Percentiles rank a stretch among this genome's conserved stretches.
These are phyloP conservation scores for Morpho deidamia DNA, from an alignment of 2,888 invertebrate species.

Conservation along the genomic window DNA sequence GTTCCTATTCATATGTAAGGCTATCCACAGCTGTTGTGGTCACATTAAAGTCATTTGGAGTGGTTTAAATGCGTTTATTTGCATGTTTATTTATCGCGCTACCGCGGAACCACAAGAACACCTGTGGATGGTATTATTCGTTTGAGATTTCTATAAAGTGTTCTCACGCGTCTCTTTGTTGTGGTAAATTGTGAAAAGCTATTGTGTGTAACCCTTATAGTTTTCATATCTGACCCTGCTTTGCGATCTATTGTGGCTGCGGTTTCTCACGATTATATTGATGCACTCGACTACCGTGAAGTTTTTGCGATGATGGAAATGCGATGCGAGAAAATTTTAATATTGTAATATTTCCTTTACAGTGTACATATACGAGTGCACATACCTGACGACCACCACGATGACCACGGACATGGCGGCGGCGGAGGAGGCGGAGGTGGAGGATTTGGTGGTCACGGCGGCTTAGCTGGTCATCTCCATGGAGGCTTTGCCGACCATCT, in stretches of 20 bases:
- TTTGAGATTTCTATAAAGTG: constrained; percentile 58
- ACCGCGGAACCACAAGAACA: constrained; percentile 51
- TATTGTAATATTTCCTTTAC: constrained; percentile 40
- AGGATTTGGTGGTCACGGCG: constrained; percentile 34
- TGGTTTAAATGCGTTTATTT: constrained; percentile 5
- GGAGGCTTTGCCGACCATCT: constrained; percentile 53
- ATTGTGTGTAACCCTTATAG: constrained; percentile 51
- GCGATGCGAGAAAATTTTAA: constrained; percentile 2
- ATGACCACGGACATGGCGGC: constrained; percentile 42
- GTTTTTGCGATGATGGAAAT: constrained; percentile 14
- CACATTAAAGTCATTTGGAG: constrained; percentile 13
- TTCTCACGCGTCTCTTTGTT: constrained; percentile 63
- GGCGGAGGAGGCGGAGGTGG: constrained; percentile 36
- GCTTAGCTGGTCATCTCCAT: constrained; percentile 43
- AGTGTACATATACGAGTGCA: constrained; percentile 79
- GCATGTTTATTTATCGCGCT: constrained; percentile 8
- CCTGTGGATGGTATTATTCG: constrained; percentile 52
- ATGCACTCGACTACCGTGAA: constrained; percentile 14
- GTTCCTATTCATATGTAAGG: constrained; percentile 26
- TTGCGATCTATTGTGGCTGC: constrained; percentile 41
- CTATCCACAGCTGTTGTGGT: constrained; percentile 19
- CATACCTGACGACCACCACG: constrained; percentile 67
- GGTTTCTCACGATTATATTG: constrained; percentile 20
- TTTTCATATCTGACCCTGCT: constrained; percentile 54
- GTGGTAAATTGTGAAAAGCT: constrained; percentile 70